Evolutionary conservation across 2,888 invertebrate genomes (phyloP).

Genomic region (Tiliacea aurago): DNA sequence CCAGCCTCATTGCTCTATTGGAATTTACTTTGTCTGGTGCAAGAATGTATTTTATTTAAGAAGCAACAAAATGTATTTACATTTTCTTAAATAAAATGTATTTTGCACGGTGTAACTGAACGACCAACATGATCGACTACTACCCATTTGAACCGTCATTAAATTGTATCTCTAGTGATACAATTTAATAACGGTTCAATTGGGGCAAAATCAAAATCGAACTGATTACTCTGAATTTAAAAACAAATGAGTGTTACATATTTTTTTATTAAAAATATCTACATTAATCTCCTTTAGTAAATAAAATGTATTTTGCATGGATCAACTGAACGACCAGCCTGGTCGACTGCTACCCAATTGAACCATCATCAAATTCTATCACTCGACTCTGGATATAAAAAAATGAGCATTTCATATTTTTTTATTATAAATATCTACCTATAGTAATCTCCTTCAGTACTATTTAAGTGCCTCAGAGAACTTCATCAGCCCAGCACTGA

Average conservation of each 20-base stretch:
- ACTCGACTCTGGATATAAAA: not conserved
- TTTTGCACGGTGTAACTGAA: not conserved
- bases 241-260: not conserved
- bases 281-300: not conserved
- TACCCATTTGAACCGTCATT: not conserved
- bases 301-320: not conserved
- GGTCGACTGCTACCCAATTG: not conserved
- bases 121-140: not conserved
- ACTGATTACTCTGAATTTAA: not conserved
- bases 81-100: not conserved
- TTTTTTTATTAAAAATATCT: not conserved
- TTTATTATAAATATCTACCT: not conserved
- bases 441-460: not conserved
- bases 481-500: constrained; percentile 14
- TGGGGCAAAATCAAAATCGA: not conserved
- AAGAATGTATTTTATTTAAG: no score
- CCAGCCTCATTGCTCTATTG: not conserved
- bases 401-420: not conserved
- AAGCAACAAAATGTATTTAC: no score
- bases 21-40: not conserved
- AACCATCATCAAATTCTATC: not conserved
- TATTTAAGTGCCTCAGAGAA: constrained; percentile 25
- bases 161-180: not conserved
- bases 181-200: no score
- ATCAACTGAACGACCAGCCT: not conserved